Conservation (phyloP, 2,113 vertebrate species). For the Epinephelus lanceolatus region DNA sequence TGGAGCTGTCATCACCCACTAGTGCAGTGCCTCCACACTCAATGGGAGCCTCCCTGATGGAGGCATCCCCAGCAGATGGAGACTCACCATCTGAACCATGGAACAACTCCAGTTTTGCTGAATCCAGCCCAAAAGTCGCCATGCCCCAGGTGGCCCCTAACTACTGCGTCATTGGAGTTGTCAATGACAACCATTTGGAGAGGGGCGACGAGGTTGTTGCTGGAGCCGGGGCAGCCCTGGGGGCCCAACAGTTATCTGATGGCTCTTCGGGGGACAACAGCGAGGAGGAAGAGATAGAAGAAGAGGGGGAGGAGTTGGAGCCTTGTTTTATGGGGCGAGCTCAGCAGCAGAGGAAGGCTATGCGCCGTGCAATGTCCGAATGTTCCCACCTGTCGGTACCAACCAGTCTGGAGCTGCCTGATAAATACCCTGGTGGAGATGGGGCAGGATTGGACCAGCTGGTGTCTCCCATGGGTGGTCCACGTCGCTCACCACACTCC, state of each 20-base stretch:
- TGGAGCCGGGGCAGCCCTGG: constrained; percentile 27
- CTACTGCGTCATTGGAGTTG: constrained; percentile 79
- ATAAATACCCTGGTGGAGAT: constrained; percentile 90
- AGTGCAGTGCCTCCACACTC: constrained; percentile 42
- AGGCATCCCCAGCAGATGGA: constrained; percentile 35
- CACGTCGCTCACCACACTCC: constrained; percentile 77
- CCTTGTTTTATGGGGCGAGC: constrained; percentile 82
- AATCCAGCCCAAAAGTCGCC: constrained; percentile 58
- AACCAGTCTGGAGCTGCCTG: constrained; percentile 88
- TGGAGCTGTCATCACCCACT: constrained; percentile 57
- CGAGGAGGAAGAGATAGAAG: constrained; percentile 74
- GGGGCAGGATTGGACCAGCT: constrained; percentile 74
- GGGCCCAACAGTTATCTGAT: constrained; percentile 30
- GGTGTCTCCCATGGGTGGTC: constrained; percentile 73
- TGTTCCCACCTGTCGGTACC: constrained; percentile 94
- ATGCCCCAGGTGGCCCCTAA: constrained; percentile 81
- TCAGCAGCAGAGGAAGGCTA: constrained; percentile 90
- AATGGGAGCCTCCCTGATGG: constrained; percentile 63
- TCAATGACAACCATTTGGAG: constrained; percentile 69
- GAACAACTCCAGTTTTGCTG: constrained; percentile 84
- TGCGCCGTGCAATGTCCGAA: constrained; percentile 95
- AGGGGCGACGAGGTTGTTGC: constrained; percentile 7
- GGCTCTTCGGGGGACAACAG: constrained; percentile 77
- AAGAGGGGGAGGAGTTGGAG: constrained; percentile 72
- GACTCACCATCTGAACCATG: constrained; percentile 70